Base-by-base conservation (phyloP, 2,797 vertebrate species). In the Helarctos malayanus region DNA sequence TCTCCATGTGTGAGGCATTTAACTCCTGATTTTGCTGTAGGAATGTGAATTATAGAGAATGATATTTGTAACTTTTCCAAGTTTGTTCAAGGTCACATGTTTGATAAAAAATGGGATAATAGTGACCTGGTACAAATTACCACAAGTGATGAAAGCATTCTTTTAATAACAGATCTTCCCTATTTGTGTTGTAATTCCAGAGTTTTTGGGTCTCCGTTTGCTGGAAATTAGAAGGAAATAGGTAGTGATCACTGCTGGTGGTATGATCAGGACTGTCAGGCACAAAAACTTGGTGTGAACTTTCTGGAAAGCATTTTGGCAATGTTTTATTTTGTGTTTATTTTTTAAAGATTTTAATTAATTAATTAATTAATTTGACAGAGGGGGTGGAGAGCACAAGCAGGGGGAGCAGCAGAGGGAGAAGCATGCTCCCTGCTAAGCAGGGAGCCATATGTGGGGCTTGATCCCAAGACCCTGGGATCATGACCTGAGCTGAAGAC, bases 151-250 rank as follows among this genome's bases (percentile, higher is more conserved):
- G 10, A 41, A 61, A 79, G 81, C 88, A 35, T 97, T 82, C 71
- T 91, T 88, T 29, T 81, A 78, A 73, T 83, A 85, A 83, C 68
- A 96, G 35, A 61, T 86, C n/a, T 94, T 87, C 75, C 45, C 54
- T 92, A 13, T 71, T 90, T 47, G 29, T 75, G 21, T 87, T 90
- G 57, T 80, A 90, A 83, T 68, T 94, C 32, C 63, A 80, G 69
- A 79, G 68, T 79, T 71, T 91, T 73, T 45, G 45, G 41, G 49
- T 93, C 23, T 94, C 63, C 89, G 41, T 95, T 76, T 87, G 59
- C 59, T 89, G 54, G 78, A 45, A 76, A 76, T 87, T 49, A 90
- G 75, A 68, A 89, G 27, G 65, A 82, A 78, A 63, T 45, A 63
- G 63, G 47, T 79, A 57, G 27, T 54, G 54, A 23, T 71, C 54